Evolutionary conservation across 2,113 vertebrate species (phyloP).

Genomic region (Aegotheles bennettii): DNA sequence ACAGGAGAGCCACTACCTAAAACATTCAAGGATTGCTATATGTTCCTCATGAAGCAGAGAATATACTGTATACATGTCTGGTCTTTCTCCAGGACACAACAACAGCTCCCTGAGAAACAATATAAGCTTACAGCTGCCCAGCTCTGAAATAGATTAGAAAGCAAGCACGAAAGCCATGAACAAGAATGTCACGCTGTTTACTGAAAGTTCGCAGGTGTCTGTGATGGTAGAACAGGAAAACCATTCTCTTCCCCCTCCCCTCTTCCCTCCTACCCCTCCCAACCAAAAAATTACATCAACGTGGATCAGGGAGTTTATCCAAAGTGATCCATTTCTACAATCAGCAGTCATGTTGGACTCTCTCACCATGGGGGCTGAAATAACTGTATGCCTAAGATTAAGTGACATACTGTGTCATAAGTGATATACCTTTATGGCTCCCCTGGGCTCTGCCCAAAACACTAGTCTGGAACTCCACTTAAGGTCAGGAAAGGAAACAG

Average conservation of each 20-base stretch:
- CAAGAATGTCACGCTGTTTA: neutral
- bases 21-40: neutral
- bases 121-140: neutral
- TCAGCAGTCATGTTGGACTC: neutral
- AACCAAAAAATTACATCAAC: neutral
- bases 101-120: neutral
- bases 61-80: neutral
- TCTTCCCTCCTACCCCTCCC: neutral
- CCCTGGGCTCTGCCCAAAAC: neutral
- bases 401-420: neutral
- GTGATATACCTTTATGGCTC: neutral
- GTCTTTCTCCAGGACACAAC: neutral
- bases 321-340: neutral
- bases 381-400: neutral
- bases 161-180: neutral
- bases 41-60: neutral
- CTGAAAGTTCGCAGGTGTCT: neutral
- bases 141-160: constrained; percentile 14
- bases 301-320: neutral
- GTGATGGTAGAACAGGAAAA: neutral
- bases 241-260: neutral
- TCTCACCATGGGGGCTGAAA: neutral
- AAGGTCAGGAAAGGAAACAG: constrained; percentile 38
- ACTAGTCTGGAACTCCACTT: constrained; percentile 32
- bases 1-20: neutral